Evolutionary conservation across 2,113 vertebrate species (phyloP).

Genomic region (Nipponia nippon): DNA sequence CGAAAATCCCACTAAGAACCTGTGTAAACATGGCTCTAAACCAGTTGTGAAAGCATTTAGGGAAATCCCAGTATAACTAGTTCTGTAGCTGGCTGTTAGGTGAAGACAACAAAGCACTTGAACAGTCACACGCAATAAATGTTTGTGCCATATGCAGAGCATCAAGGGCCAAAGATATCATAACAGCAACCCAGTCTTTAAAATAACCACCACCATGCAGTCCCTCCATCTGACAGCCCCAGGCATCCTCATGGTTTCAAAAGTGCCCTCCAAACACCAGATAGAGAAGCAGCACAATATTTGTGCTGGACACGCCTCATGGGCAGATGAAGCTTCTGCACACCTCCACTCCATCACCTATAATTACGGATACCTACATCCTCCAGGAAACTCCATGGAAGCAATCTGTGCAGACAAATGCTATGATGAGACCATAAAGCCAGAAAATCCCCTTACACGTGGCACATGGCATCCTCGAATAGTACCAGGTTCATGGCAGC

Average conservation of each 20-base stretch:
- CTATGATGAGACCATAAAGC: neutral
- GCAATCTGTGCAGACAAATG: neutral
- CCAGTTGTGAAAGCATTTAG: neutral
- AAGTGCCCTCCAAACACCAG: neutral
- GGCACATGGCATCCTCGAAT: slow-evolving; percentile 93
- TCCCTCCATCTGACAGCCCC: neutral
- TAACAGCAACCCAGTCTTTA: neutral
- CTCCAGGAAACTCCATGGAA: neutral
- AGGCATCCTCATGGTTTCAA: neutral
- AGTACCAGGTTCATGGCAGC: slow-evolving; percentile 88
- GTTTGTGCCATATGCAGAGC: neutral
- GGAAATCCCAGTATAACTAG: neutral
- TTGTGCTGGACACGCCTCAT: neutral
- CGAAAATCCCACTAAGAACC: neutral
- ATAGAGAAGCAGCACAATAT: neutral
- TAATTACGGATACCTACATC: neutral
- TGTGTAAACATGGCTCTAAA: neutral
- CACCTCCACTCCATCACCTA: neutral
- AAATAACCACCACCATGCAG: neutral
- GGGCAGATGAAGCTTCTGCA: neutral
- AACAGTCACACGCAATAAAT: neutral
- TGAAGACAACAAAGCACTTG: neutral
- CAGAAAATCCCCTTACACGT: slow-evolving; percentile 80
- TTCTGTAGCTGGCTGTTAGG: neutral
- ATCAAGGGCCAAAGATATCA: neutral